Evolutionary conservation across 1,140 invertebrate species (phyloP), one percentile per base, ranked within the genome.

Genomic region (Oryctes rhinoceros): DNA sequence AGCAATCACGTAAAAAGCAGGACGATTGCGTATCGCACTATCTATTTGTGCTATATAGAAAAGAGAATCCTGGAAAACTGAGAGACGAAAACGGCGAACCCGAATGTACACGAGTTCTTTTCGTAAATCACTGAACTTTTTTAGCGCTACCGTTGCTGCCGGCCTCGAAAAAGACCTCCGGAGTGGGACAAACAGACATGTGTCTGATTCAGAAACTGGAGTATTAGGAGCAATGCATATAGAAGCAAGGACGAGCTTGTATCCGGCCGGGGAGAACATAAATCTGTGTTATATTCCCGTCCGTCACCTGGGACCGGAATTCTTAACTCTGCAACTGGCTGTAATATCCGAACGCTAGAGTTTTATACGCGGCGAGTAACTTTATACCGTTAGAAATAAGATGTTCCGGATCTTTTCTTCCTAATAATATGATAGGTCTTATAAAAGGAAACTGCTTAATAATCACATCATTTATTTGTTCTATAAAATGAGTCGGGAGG

Each of bases 271-370:
- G 13, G 65, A 30, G 65, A 24, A 67, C 65, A 67, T 67, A 67
- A 67, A 67, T 67, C 65, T 67, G 65, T 24, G 65, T 67, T 67
- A 67, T 67, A 67, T 67, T 67, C 65, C 65, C 18, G 65, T 67
- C 13, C 65, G 65, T 67, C 65, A 67, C 65, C 65, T 67, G 65
- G 65, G 65, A 24, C 65, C 65, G 5, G 65, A 67, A 67, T 67
- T 67, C 65, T 67, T 67, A 67, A 67, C 65, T 67, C 65, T 24
- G 20, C 20, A 24, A 67, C 13, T 67, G 20, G 20, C 3, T 18
- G 65, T 67, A 67, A 67, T 67, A 67, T 67, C 20, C 18, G 65
- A 67, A 67, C 30, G 65, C 30, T 24, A 24, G 65, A 67, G 65
- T 67, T 67, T 67, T 24, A 24, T 67, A 67, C 24, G 24, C 20